A percentile compares a stretch with the other conserved stretches of the same genome.
Evolutionary conservation across 2,888 invertebrate genomes (phyloP).

Genomic region (Mimas tiliae): DNA sequence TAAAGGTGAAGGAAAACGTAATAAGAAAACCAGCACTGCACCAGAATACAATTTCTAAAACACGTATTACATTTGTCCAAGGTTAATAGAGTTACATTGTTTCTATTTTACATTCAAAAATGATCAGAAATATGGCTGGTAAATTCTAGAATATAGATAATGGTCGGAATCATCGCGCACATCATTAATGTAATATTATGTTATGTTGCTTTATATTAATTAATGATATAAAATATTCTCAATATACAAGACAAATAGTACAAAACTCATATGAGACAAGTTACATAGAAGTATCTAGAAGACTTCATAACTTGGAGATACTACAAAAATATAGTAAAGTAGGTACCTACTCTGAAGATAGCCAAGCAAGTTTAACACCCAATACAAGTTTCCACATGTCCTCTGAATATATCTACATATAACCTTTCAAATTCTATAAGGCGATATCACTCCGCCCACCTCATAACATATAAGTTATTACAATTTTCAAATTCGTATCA

Average conservation of each 20-base stretch:
- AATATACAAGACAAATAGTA: too few relatives aligned
- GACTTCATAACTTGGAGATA: too few relatives aligned
- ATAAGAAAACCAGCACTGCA: constrained; percentile 7
- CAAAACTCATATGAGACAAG: too few relatives aligned
- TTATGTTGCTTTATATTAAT: too few relatives aligned
- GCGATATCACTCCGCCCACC: constrained; percentile 18
- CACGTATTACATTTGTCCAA: background rate
- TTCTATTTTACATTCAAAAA: background rate
- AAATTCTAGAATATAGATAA: too few relatives aligned
- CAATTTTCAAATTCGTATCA: constrained; percentile 9
- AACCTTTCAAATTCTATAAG: constrained; percentile 11
- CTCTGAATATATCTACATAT: background rate
- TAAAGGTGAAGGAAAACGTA: constrained; percentile 18
- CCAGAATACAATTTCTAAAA: constrained; percentile 8
- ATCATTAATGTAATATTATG: too few relatives aligned
- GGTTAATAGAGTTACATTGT: background rate
- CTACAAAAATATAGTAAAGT: too few relatives aligned
- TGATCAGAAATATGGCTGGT: too few relatives aligned
- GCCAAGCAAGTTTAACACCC: background rate
- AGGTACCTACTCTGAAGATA: background rate
- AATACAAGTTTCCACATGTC: constrained; percentile 4
- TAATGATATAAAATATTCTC: too few relatives aligned
- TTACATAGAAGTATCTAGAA: too few relatives aligned
- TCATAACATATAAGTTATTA: background rate
- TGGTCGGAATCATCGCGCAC: too few relatives aligned